Evolutionary conservation across 2,113 vertebrate genomes (phyloP).

Genomic region (Macquaria ambigua): DNA sequence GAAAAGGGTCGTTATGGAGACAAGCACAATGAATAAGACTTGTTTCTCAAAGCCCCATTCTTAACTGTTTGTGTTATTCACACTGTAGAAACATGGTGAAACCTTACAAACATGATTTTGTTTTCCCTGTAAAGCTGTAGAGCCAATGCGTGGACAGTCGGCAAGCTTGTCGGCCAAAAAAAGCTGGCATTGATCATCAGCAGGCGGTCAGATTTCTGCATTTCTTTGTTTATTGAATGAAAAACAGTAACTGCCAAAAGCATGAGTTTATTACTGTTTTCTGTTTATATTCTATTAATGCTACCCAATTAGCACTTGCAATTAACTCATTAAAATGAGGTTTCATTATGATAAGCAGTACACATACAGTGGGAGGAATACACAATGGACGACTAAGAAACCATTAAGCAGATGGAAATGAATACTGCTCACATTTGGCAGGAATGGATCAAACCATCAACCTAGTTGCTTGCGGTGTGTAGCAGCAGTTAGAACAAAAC

Average conservation of each 20-base stretch:
- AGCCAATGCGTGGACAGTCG: not conserved
- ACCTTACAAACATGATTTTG: not conserved
- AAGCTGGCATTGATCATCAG: not conserved
- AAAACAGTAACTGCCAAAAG: not conserved
- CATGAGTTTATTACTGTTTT: slow-evolving; percentile 7
- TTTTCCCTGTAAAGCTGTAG: not conserved
- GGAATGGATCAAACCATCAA: slow-evolving; percentile 12
- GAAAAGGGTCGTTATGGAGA: not conserved
- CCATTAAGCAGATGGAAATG: slow-evolving; percentile 18
- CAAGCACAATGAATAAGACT: not conserved
- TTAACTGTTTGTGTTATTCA: not conserved
- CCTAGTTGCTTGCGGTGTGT: not conserved
- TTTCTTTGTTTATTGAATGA: not conserved
- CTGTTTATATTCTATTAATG: slow-evolving; percentile 16
- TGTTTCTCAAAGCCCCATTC: not conserved
- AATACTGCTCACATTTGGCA: slow-evolving; percentile 6
- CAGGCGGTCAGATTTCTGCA: not conserved
- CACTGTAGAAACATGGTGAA: not conserved
- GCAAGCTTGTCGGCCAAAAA: not conserved
- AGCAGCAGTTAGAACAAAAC: not conserved
- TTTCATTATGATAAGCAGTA: slow-evolving; percentile 6
- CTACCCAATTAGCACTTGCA: slow-evolving; percentile 4
- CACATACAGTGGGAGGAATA: not conserved
- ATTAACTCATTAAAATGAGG: not conserved
- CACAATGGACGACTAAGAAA: not conserved